Evolutionary conservation across 64 coral and sea anemone genomes (phyloP).

Genomic region (Platygyra sinensis): DNA sequence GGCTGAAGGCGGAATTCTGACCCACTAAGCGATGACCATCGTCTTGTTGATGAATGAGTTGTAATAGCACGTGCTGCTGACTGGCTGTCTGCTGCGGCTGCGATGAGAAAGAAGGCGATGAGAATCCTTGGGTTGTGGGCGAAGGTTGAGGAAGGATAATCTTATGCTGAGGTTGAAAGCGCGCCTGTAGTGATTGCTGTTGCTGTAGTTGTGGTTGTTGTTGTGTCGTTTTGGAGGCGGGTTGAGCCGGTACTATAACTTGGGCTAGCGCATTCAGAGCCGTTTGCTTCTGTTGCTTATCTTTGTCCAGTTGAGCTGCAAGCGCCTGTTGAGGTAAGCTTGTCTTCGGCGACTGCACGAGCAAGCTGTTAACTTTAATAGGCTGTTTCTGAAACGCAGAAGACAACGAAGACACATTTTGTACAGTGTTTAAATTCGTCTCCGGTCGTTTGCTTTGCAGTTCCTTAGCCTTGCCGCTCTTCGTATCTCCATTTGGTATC

Average conservation of each 20-base stretch:
- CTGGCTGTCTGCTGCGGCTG: constrained; percentile 34
- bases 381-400: constrained; percentile 40
- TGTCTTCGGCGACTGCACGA: constrained; percentile 40
- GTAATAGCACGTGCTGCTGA: constrained; percentile 36
- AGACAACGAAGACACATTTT: constrained; percentile 17
- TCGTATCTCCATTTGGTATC: neutral
- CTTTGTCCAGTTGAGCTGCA: constrained; percentile 7
- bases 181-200: constrained; percentile 47
- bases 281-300: constrained; percentile 47
- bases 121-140: constrained; percentile 15
- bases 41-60: constrained; percentile 56
- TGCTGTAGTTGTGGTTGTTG: neutral
- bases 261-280: constrained; percentile 1
- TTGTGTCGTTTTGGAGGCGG: constrained; percentile 22
- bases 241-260: neutral
- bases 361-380: constrained; percentile 32
- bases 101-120: constrained; percentile 14
- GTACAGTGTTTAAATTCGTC: neutral
- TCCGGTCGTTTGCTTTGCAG: constrained; percentile 22
- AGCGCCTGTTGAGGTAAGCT: constrained; percentile 49
- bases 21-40: constrained; percentile 26
- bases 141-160: constrained; percentile 61
- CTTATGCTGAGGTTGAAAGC: constrained; percentile 48
- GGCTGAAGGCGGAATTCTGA: constrained; percentile 6
- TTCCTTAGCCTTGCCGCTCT: constrained; percentile 32